These are phyloP conservation scores for Aricia artaxerxes DNA, from an alignment of 2,888 invertebrate species.

Conservation along the genomic window DNA sequence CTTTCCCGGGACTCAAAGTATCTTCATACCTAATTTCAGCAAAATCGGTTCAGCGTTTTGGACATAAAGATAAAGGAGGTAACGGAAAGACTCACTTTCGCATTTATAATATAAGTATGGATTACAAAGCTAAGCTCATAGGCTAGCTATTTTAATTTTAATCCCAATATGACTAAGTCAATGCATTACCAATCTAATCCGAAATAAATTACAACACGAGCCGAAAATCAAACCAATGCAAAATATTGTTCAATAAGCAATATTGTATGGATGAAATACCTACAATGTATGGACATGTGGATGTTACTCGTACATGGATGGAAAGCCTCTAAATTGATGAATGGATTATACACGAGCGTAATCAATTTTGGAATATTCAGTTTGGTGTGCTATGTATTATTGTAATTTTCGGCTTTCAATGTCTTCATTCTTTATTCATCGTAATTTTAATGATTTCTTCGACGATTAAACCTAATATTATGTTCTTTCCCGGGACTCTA, in stretches of 20 bases:
- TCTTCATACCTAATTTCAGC: no score
- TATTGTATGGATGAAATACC: neutral
- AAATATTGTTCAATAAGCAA: constrained; percentile 4
- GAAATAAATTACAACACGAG: neutral
- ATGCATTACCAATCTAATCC: neutral
- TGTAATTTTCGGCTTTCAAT: neutral
- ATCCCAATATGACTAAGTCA: neutral
- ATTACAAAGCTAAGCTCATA: no score
- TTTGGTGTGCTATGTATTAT: neutral
- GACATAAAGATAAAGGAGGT: no score
- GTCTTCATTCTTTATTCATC: no score
- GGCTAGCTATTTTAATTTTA: no score
- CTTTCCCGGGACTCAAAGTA: no score
- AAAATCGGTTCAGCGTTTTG: no score
- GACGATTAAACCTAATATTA: no score
- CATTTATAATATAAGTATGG: no score
- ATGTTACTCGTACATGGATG: constrained; percentile 3
- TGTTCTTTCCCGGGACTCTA: no score
- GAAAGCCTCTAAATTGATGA: neutral
- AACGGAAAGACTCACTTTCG: no score
- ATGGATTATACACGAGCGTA: constrained; percentile 18
- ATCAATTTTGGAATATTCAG: constrained; percentile 16
- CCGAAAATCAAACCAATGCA: neutral
- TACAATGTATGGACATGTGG: neutral
- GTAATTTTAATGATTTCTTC: no score